Conservation (phyloP, 2,888 invertebrate species). For the Biston stratarius region DNA sequence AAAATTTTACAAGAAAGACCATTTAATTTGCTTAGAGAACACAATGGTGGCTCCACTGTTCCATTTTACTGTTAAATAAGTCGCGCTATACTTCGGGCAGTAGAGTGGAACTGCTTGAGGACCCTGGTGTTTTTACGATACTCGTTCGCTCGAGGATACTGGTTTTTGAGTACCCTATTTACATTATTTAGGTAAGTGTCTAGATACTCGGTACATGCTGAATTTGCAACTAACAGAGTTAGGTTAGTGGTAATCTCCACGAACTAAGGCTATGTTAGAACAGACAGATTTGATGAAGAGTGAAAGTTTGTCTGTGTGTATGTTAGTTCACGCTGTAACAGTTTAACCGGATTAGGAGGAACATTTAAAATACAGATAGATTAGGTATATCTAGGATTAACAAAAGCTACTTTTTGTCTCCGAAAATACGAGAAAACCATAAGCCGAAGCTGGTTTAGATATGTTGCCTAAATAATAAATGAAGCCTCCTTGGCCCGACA, state of each 20-base stretch:
- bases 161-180: slow-evolving; percentile 34
- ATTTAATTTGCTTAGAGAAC: neutral
- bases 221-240: slow-evolving; percentile 3
- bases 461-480: too few relatives aligned
- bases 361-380: too few relatives aligned
- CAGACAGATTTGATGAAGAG: too few relatives aligned
- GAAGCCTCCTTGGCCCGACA: too few relatives aligned
- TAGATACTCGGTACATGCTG: slow-evolving; percentile 5
- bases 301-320: too few relatives aligned
- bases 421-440: too few relatives aligned
- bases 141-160: slow-evolving; percentile 26
- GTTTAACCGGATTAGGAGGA: too few relatives aligned
- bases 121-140: slow-evolving; percentile 46
- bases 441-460: too few relatives aligned
- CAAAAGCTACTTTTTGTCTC: too few relatives aligned
- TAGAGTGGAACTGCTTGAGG: slow-evolving; percentile 52
- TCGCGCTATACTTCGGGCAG: slow-evolving; percentile 33
- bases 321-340: too few relatives aligned
- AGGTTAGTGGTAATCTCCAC: neutral
- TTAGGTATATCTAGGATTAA: too few relatives aligned
- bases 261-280: too few relatives aligned
- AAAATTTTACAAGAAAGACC: neutral
- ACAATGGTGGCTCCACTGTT: neutral
- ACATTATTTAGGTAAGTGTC: slow-evolving; percentile 30
- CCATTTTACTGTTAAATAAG: neutral